These are phyloP conservation scores for Promerops cafer DNA, from an alignment of 2,113 vertebrate genomes.

Conservation along the genomic window DNA sequence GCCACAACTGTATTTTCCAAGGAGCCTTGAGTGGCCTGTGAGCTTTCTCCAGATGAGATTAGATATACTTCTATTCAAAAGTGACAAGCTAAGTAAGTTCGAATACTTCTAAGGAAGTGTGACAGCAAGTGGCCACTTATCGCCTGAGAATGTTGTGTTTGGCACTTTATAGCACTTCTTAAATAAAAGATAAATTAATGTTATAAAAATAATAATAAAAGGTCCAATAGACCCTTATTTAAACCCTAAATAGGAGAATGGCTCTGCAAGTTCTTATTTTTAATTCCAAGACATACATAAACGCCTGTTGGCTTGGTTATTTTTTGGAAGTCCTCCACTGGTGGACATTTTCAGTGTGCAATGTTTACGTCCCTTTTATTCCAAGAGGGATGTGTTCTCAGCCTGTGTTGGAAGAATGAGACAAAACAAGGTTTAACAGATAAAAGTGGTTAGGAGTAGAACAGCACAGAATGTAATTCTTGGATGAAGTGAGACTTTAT, in stretches of 20 bases:
- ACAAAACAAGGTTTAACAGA: neutral
- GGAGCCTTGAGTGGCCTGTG: neutral
- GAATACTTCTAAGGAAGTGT: neutral
- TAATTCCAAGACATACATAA: neutral
- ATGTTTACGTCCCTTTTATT: neutral
- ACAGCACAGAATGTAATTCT: neutral
- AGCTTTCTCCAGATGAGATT: neutral
- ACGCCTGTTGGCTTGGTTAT: neutral
- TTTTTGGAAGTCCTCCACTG: neutral
- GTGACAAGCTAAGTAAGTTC: neutral
- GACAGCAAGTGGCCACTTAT: neutral
- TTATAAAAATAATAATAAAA: neutral
- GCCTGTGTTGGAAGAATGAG: neutral
- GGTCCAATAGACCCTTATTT: neutral
- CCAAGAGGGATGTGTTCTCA: neutral
- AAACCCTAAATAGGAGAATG: neutral
- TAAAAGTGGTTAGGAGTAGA: neutral
- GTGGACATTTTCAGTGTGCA: neutral
- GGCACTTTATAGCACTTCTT: neutral
- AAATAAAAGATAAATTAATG: neutral
- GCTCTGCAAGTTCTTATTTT: neutral
- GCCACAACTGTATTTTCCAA: neutral
- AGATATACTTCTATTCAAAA: neutral
- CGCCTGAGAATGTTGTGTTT: neutral
- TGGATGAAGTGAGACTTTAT: neutral